phyloP scores from a whole-genome alignment of 2,113 vertebrate genomes.

The Plestiodon gilberti region DNA sequence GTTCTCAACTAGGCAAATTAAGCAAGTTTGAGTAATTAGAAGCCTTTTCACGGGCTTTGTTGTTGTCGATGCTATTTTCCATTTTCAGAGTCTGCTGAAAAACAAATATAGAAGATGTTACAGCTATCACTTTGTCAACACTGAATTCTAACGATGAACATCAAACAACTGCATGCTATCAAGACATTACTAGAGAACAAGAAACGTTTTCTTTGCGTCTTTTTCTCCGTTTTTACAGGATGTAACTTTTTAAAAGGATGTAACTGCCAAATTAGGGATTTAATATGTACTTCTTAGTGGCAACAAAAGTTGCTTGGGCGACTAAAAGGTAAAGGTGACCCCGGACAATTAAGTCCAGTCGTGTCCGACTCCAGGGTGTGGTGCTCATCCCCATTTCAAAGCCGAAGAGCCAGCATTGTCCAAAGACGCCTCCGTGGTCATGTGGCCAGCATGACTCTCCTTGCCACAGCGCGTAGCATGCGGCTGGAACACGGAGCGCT shows the following conservation, averaged over 20 bases:
- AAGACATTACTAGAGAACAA: background rate
- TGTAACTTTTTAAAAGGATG: background rate
- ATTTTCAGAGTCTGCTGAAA: background rate
- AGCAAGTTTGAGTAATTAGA: background rate
- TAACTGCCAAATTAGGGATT: background rate
- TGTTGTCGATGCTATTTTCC: background rate
- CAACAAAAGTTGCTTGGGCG: background rate
- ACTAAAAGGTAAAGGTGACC: too few relatives aligned
- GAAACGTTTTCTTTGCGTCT: background rate
- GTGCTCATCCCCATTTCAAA: too few relatives aligned
- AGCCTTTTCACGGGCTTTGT: background rate
- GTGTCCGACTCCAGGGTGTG: too few relatives aligned
- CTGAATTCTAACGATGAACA: background rate
- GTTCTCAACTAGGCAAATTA: background rate
- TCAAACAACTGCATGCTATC: background rate
- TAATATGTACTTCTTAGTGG: background rate
- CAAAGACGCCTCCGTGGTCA: too few relatives aligned
- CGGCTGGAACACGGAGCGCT: too few relatives aligned
- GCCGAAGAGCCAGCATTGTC: too few relatives aligned
- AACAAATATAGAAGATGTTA: background rate
- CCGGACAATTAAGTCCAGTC: too few relatives aligned
- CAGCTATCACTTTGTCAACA: constrained; percentile 1
- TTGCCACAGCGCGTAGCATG: too few relatives aligned
- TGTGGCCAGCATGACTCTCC: too few relatives aligned
- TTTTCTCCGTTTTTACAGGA: background rate